Base-by-base conservation (phyloP, 2,888 invertebrate genomes). In the Rugalucina vietnamica region DNA sequence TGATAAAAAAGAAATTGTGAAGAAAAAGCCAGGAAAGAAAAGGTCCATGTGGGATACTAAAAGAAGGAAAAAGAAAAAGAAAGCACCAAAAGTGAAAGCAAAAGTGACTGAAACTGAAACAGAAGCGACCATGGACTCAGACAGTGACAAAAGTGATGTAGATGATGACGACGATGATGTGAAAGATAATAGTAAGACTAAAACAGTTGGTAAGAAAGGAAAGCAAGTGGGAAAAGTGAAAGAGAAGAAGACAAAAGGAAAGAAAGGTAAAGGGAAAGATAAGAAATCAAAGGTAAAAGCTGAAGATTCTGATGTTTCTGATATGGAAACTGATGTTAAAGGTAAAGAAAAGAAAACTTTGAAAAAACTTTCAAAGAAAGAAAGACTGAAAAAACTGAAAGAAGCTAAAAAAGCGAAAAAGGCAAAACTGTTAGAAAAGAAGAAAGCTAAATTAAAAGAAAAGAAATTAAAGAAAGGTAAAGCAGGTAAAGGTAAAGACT, bases 391-490 rank as follows among this genome's bases (percentile, higher is more conserved):
- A 49, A 85, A 80, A 43, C 36, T 88, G 37, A 88, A 84, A 76
- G 88, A 82, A 14, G 84, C 80, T 18, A 88, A 88, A 65, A 81
- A 78, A 65, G 75, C 81, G 14, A 87, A 87, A 57, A 87, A 84
- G 49, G 79, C 74, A 12, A 87, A 84, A 65, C 37, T 87, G 54
- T 21, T 87, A 18, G 80, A 80, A 57, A 84, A 84, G 79, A 87
- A 88, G 54, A 88, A 88, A 54, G 37, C 54, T 10, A 75, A 37
- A 60, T 60, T 75, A 65, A 50, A 24, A 70, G 36, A 24, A 57
- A 50, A 36, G 21, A 79, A 76, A 76, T 14, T 29, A 10, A 65
- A 79, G 50, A 79, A 78, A 54, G 78, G 27, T 12, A 29, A 39
- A 32, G 32, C 32, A 54, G 72, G 21, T 54, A 50, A 74, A 54